Percentiles rank a stretch among this genome's conserved stretches.
These are phyloP conservation scores for Dolichotis patagonum DNA, from an alignment of 2,113 vertebrate genomes.

Conservation along the genomic window DNA sequence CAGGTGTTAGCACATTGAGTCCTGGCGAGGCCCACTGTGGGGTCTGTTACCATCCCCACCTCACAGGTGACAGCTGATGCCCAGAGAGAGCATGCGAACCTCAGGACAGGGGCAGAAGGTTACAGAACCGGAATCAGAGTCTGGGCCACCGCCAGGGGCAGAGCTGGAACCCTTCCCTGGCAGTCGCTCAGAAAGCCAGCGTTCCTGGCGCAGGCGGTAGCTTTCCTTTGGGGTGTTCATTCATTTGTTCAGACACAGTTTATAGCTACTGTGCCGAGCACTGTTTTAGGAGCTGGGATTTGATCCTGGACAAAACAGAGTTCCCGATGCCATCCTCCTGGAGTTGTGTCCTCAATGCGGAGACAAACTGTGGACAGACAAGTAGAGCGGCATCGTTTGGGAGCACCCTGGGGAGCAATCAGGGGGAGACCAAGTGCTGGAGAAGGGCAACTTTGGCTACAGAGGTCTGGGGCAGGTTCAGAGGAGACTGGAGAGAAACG, in stretches of 20 bases:
- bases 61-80: neutral
- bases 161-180: accelerated
- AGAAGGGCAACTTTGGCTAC: too few relatives aligned
- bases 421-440: neutral
- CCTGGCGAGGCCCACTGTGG: accelerated
- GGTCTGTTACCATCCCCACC: accelerated
- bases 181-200: neutral
- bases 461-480: neutral
- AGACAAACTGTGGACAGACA: neutral
- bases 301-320: too few relatives aligned
- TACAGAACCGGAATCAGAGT: accelerated
- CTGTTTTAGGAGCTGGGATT: neutral
- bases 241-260: neutral
- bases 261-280: neutral
- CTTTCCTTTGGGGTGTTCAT: neutral
- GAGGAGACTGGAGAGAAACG: accelerated
- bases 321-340: accelerated
- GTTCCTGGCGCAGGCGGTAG: neutral
- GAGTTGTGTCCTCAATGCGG: neutral
- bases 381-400: accelerated
- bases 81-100: accelerated
- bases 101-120: neutral
- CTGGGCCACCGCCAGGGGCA: too few relatives aligned
- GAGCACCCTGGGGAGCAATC: neutral
- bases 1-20: accelerated